These are phyloP conservation scores for Grallaria varia DNA, from an alignment of 2,113 vertebrate genomes.

Conservation along the genomic window DNA sequence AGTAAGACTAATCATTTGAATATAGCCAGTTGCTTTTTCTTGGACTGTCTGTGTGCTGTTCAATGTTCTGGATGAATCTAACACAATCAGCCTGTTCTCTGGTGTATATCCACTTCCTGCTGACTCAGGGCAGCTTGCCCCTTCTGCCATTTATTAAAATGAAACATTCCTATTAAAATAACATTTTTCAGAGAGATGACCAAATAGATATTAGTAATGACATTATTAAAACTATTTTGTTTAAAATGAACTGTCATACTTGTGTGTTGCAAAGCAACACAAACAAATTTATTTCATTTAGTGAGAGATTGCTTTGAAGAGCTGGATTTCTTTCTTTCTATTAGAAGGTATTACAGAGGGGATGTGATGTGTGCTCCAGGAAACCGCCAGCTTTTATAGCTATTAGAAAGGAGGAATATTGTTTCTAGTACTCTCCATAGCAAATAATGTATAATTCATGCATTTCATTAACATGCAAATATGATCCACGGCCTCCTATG, in stretches of 20 bases:
- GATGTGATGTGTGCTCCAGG: constrained; percentile 63
- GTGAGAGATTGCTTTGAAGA: constrained; percentile 54
- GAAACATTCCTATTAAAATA: constrained; percentile 75
- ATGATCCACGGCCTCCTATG: constrained; percentile 72
- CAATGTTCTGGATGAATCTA: constrained; percentile 82
- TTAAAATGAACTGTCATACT: constrained; percentile 71
- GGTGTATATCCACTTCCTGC: constrained; percentile 81
- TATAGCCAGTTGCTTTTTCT: constrained; percentile 76
- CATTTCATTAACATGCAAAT: constrained; percentile 79
- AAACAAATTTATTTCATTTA: constrained; percentile 70
- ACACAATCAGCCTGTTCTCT: constrained; percentile 83
- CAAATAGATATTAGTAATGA: constrained; percentile 72
- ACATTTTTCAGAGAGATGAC: constrained; percentile 71
- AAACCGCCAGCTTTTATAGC: constrained; percentile 67
- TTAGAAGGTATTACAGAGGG: constrained; percentile 55
- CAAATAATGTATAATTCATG: constrained; percentile 79
- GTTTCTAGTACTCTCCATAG: constrained; percentile 66
- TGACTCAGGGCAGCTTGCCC: constrained; percentile 80
- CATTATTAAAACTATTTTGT: constrained; percentile 74
- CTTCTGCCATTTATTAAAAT: constrained; percentile 82
- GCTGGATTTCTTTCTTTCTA: constrained; percentile 39
- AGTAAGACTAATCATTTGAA: constrained; percentile 83
- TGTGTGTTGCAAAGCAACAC: constrained; percentile 55
- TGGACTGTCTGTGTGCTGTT: constrained; percentile 74
- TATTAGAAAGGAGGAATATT: constrained; percentile 71